Conservation (phyloP, 2,113 vertebrate species). For the Lanius ludovicianus region DNA sequence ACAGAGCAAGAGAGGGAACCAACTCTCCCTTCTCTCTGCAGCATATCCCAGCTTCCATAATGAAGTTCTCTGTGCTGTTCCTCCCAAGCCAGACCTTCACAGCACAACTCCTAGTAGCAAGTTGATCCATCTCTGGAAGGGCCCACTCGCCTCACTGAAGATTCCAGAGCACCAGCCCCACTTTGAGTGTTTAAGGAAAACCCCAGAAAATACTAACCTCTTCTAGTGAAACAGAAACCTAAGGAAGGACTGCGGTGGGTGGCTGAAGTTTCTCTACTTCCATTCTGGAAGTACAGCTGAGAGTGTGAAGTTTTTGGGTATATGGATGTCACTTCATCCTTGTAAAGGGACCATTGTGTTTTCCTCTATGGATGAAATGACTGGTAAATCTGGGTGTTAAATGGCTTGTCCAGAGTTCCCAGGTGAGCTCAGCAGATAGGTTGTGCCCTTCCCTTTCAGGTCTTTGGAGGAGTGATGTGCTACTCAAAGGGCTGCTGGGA, state of each 20-base stretch:
- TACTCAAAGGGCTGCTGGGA: not conserved
- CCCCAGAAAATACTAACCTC: not conserved
- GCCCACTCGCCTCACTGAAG: not conserved
- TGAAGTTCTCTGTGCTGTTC: not conserved
- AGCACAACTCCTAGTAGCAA: not conserved
- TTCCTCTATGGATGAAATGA: not conserved
- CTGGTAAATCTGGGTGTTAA: not conserved
- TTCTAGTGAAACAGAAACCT: not conserved
- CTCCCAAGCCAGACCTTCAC: not conserved
- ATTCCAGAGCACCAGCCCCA: not conserved
- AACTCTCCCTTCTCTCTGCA: not conserved
- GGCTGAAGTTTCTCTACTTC: not conserved
- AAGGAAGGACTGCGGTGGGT: not conserved
- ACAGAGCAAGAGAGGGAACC: not conserved
- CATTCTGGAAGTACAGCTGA: not conserved
- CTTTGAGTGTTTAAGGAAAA: not conserved
- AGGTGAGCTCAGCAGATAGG: not conserved
- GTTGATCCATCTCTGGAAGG: not conserved
- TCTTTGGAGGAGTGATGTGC: not conserved
- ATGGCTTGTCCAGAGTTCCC: not conserved
- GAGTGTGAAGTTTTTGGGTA: accelerated
- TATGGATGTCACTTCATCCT: not conserved
- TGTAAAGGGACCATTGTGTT: not conserved
- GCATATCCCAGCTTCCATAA: not conserved
- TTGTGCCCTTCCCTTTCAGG: not conserved